Percentiles rank a stretch among this genome's conserved stretches.
Evolutionary conservation across 2,113 vertebrate species (phyloP).

Genomic region (Eolophus roseicapilla): DNA sequence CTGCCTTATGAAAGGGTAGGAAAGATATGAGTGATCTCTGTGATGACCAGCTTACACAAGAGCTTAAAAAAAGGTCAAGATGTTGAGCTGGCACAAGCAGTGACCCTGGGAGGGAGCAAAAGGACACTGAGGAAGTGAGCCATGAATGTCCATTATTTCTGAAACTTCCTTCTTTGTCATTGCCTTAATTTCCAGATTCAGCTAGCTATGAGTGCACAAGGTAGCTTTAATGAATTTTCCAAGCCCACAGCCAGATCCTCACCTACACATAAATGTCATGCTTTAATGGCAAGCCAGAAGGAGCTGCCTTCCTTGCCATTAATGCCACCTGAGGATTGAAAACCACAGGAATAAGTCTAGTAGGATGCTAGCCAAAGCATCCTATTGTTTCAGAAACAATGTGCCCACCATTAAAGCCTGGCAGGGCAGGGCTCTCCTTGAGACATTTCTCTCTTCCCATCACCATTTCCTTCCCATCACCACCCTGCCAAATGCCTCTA

Average conservation of each 20-base stretch:
- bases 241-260: background rate
- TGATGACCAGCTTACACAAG: background rate
- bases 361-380: constrained; percentile 1
- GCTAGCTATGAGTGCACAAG: background rate
- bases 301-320: background rate
- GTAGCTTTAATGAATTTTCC: background rate
- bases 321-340: constrained; percentile 1
- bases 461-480: background rate
- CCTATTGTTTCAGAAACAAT: background rate
- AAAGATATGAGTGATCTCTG: background rate
- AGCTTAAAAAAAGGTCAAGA: background rate
- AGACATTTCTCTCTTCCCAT: background rate
- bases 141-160: background rate
- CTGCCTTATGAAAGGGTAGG: background rate
- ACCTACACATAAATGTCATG: background rate
- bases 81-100: background rate
- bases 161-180: background rate
- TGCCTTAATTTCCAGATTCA: background rate
- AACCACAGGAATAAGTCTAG: background rate
- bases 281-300: background rate
- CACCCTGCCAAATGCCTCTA: background rate
- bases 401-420: background rate
- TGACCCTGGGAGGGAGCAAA: background rate
- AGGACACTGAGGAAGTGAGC: background rate
- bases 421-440: background rate